Evolutionary conservation across 2,888 invertebrate species (phyloP).

Genomic region (Mythimna vitellina): DNA sequence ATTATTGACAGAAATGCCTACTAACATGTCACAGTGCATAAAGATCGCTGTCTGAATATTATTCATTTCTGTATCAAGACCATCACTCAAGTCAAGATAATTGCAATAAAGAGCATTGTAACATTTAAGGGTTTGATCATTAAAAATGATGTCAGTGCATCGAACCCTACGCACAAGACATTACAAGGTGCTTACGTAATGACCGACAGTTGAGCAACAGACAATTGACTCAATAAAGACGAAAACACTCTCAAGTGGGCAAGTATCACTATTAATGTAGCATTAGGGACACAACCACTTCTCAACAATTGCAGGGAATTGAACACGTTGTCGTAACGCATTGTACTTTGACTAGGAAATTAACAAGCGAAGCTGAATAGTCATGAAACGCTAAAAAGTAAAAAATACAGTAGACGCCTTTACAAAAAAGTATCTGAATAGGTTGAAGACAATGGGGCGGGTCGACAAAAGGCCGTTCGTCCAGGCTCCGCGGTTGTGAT

Average conservation of each 20-base stretch:
- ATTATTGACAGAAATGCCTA: slow-evolving; percentile 35
- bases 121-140: slow-evolving; percentile 59
- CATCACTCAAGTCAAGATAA: slow-evolving; percentile 40
- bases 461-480: slow-evolving; percentile 83
- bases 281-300: slow-evolving; percentile 76
- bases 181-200: slow-evolving; percentile 83
- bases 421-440: slow-evolving; percentile 82
- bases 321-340: slow-evolving; percentile 65
- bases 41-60: slow-evolving; percentile 15
- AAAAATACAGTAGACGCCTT: slow-evolving; percentile 74
- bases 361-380: slow-evolving; percentile 69
- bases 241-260: slow-evolving; percentile 82
- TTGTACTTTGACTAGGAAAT: slow-evolving; percentile 67
- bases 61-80: slow-evolving; percentile 22
- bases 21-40: slow-evolving; percentile 22
- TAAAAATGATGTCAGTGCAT: slow-evolving; percentile 76
- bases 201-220: slow-evolving; percentile 82
- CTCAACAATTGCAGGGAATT: slow-evolving; percentile 71
- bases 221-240: slow-evolving; percentile 87
- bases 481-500: slow-evolving; percentile 79
- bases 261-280: slow-evolving; percentile 81
- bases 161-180: slow-evolving; percentile 79
- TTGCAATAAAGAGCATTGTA: slow-evolving; percentile 37
- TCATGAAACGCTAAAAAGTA: slow-evolving; percentile 72
- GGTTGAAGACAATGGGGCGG: slow-evolving; percentile 82